These are phyloP conservation scores for Sinelater perroti DNA, from an alignment of 2,888 invertebrate genomes.

Conservation along the genomic window DNA sequence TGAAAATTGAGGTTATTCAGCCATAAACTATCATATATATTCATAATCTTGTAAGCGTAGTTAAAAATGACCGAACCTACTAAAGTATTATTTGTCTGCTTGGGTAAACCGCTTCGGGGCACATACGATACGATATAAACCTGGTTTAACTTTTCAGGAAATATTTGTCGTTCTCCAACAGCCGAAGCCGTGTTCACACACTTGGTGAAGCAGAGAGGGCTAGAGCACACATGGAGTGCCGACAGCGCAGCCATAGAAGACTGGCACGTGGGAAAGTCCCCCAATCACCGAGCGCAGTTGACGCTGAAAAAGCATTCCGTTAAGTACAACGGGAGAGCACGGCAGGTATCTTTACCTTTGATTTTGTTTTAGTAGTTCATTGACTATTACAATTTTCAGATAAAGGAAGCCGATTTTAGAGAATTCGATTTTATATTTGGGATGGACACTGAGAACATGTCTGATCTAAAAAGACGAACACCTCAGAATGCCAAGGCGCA, in stretches of 20 bases:
- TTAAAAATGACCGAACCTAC: constrained; percentile 27
- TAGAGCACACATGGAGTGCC: constrained; percentile 77
- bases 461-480: constrained; percentile 69
- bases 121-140: too few relatives aligned
- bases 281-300: constrained; percentile 79
- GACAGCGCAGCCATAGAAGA: constrained; percentile 90
- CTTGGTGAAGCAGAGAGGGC: constrained; percentile 72
- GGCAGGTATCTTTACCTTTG: too few relatives aligned
- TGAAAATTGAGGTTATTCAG: too few relatives aligned
- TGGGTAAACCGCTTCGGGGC: too few relatives aligned
- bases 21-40: too few relatives aligned
- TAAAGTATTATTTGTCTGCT: constrained; percentile 52
- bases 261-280: constrained; percentile 88
- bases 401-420: constrained; percentile 77
- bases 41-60: too few relatives aligned
- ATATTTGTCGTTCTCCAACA: constrained; percentile 95
- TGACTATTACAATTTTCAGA: constrained; percentile 66
- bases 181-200: constrained; percentile 92
- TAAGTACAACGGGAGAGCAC: constrained; percentile 77
- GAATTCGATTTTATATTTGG: constrained; percentile 92
- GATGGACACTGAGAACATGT: constrained; percentile 92
- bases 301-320: constrained; percentile 79
- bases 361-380: too few relatives aligned
- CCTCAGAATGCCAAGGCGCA: constrained; percentile 75
- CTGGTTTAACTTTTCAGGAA: constrained; percentile 81